Base-by-base conservation (phyloP, 2,888 invertebrate species). In the Microplitis manilae region DNA sequence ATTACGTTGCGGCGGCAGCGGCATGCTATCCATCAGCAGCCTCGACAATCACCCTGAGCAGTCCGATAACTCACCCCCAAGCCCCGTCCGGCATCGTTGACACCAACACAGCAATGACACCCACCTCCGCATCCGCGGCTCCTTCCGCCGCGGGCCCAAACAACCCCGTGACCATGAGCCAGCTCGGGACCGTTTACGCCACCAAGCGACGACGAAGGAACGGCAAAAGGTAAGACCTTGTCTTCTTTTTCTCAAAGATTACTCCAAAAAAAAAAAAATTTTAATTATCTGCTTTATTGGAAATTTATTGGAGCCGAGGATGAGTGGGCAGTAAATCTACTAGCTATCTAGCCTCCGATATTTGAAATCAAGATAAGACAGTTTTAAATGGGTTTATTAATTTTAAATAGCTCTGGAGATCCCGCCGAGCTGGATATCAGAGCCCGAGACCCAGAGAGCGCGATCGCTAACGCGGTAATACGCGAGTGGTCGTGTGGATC, bases 141-240 rank as follows among this genome's bases (percentile, higher is more conserved):
- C 83, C 89, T 81, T 84, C 86, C 75, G 78, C 85, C 74, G 85
- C 88, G 82, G 89, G 88, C 77, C 87, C 90, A 79, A 88, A 87
- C 85, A 89, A 90, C 83, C 86, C 89, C 84, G 88, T 88, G 82
- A 92, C 92, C 87, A 95, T 95, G 94, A 97, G 96, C 92, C 97
- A 97, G 90, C 94, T 97, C 87, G 97, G 97, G 85, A 98, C 98
- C 87, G 98, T 98, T 88, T 98, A 98, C 91, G 98, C 98, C 86
- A 98, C 98, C 86, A 98, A 98, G 92, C 92, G 98, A 89, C 93
- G 98, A 89, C 93, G 98, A 87, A 93, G 98, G 90, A 98, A 98
- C 92, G 98, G 98, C 83, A 98, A 98, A 92, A 98, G 97, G 98
- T 98, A 91, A 91, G 30, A 30, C 30, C 0, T 30, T 4, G 30